Conservation (phyloP, 2,797 vertebrate species). For the Adelosebastes latens region DNA sequence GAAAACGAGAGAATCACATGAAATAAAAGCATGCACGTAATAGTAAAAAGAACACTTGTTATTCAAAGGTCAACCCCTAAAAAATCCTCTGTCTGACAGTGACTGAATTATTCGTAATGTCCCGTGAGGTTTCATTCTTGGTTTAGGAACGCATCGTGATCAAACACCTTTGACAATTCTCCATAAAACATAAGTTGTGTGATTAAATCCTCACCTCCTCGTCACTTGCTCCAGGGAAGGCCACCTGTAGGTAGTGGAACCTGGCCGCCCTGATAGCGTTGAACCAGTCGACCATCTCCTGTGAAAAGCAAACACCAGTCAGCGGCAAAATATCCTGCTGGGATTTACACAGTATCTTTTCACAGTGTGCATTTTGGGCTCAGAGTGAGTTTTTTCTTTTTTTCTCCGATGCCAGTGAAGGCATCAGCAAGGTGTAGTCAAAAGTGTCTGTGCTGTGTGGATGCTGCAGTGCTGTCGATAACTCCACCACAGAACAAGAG, state of each 20-base stretch:
- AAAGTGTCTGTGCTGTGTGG: background rate
- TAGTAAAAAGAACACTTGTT: background rate
- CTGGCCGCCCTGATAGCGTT: slow-evolving; percentile 96
- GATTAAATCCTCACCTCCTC: slow-evolving; percentile 86
- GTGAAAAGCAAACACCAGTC: background rate
- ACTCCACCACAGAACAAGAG: background rate
- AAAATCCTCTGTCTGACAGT: background rate
- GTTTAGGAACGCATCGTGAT: background rate
- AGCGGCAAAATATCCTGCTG: background rate
- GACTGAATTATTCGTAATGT: background rate
- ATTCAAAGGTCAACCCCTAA: background rate
- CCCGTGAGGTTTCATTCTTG: background rate
- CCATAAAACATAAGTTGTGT: background rate
- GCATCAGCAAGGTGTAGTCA: background rate
- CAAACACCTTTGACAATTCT: background rate
- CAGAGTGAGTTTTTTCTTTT: background rate
- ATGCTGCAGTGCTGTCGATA: slow-evolving; percentile 48
- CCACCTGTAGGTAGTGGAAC: slow-evolving; percentile 98
- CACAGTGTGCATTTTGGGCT: background rate
- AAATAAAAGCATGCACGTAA: background rate
- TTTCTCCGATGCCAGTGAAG: background rate
- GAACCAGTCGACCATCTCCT: slow-evolving; percentile 99
- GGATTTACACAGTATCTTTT: background rate
- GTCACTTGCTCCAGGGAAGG: slow-evolving; percentile 92
- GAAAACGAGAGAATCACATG: background rate